phyloP scores from a whole-genome alignment of 1,140 invertebrate species.

The Berghia stephanieae region DNA sequence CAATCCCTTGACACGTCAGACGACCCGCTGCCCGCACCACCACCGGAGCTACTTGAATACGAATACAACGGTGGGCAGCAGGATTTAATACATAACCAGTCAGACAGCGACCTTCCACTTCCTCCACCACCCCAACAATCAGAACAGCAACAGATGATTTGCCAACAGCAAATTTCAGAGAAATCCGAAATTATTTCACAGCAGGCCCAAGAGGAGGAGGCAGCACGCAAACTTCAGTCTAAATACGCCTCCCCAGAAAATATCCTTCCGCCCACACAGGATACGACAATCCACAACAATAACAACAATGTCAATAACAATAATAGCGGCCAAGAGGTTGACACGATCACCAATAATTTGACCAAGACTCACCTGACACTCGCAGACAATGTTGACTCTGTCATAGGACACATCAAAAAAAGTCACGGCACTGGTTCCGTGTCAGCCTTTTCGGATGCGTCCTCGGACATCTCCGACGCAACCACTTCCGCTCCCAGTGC shows the following conservation, averaged over 20 bases:
- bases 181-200: neutral
- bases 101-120: too few relatives aligned
- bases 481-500: neutral
- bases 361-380: neutral
- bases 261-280: too few relatives aligned
- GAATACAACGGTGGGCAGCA: too few relatives aligned
- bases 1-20: too few relatives aligned
- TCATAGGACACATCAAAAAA: too few relatives aligned
- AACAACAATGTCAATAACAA: too few relatives aligned
- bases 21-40: neutral
- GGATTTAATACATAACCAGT: too few relatives aligned
- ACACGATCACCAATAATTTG: neutral
- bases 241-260: slow-evolving; percentile 26
- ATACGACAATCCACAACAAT: too few relatives aligned
- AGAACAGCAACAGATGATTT: too few relatives aligned
- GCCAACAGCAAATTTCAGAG: neutral
- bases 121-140: too few relatives aligned
- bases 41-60: neutral
- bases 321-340: too few relatives aligned
- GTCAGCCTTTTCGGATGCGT: slow-evolving; percentile 36
- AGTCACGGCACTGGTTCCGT: neutral
- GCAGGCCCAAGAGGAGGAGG: neutral
- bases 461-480: slow-evolving; percentile 42
- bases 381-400: too few relatives aligned
- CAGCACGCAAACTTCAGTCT: neutral